Base-by-base conservation (phyloP, 2,888 invertebrate genomes). In the Philereme vetulata region DNA sequence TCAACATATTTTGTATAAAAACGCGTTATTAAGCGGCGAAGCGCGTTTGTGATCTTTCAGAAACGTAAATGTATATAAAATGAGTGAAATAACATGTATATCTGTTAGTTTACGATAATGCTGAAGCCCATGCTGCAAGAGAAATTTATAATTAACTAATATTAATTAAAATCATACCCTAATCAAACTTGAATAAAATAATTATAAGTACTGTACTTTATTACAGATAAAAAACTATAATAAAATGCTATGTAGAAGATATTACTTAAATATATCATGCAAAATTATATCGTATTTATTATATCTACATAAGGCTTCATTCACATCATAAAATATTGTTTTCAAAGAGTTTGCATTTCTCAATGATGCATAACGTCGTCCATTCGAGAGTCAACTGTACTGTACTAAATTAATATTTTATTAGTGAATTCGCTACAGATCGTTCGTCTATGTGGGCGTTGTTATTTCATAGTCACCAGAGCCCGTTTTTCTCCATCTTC, bases 81-180 rank as follows among this genome's bases (percentile, higher is more conserved):
- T 67, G 63, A 60, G 67, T 66, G 60, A 55, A 55, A 65, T 53
- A 34, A 60, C 48, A 55, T 63, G 57, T 63, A 58, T 56, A 63
- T 46, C 62, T 71, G 76, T 78, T 80, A 78, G 77, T 79, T 65
- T 60, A 68, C 62, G 60, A 72, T 66, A 70, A 60, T 66, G 69
- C 76, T 69, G 78, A 82, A 84, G 85, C 81, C 75, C 85, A 85
- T 85, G 85, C 85, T 80, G 84, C 84, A 70, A 71, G 65, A 74
- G 72, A 74, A 73, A 69, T 62, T 43, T 55, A 64, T 72, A 62
- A 60, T 63, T 50, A 66, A 55, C 40, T 45, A 67, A 59, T 59
- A 50, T 34, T 11, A 51, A 51, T 56, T 21, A 45, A 60, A 46
- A 55, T 46, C 42, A 57, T 50, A 51, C 46, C 54, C 53, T 61